Percentiles rank a stretch among this genome's conserved stretches.
phyloP scores from a whole-genome alignment of 2,888 invertebrate genomes.

The Eilema sororculum region DNA sequence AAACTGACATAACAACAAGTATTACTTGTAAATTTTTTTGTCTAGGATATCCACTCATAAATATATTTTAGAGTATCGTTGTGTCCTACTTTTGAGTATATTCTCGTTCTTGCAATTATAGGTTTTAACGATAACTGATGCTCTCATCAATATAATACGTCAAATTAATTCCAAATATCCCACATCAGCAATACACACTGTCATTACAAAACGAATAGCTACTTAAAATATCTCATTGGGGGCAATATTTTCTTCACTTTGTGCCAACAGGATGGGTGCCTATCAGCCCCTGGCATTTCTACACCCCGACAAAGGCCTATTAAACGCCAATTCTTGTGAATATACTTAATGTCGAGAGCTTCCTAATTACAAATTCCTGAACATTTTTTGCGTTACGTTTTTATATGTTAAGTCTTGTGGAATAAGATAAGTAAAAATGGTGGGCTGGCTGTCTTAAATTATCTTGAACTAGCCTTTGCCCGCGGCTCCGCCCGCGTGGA shows the following conservation, averaged over 20 bases:
- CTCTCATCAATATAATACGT: neutral
- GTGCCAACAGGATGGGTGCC: neutral
- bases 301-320: constrained; percentile 27
- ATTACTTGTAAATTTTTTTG: too few species aligned
- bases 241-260: constrained; percentile 25
- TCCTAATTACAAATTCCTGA: constrained; percentile 45
- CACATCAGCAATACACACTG: neutral
- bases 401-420: constrained; percentile 14
- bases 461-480: neutral
- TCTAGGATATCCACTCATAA: too few species aligned
- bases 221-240: constrained; percentile 22
- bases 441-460: neutral
- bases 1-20: too few species aligned
- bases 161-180: neutral
- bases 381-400: constrained; percentile 22
- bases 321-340: constrained; percentile 41
- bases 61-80: too few species aligned
- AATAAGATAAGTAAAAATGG: neutral
- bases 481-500: too few species aligned
- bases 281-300: constrained; percentile 23
- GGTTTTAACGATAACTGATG: neutral
- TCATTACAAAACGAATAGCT: constrained; percentile 7
- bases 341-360: constrained; percentile 30
- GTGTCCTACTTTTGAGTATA: too few species aligned
- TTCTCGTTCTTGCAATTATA: too few species aligned